Base-by-base conservation (phyloP, 2,113 vertebrate species). In the Ploceus nigricollis region DNA sequence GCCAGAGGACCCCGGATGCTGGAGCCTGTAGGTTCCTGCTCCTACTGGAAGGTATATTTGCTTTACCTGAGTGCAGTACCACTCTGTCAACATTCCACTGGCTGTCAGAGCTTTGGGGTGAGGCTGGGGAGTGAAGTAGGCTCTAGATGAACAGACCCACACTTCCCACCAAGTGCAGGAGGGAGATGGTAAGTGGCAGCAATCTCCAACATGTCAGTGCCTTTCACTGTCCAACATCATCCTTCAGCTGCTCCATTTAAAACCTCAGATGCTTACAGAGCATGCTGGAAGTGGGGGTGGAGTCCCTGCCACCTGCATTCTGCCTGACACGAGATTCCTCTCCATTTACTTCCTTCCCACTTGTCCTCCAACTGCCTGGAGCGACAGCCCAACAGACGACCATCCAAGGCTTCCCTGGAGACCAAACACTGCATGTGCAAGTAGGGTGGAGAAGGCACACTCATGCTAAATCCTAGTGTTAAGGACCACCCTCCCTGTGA, bases 1-100 rank as follows among this genome's bases (percentile, higher is more conserved):
- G 83, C 90, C 77, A 82, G 39, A 66, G 56, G 72, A 97, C 90
- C 96, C 97, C 93, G 93, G 97, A 97, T 95, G 60, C 75, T 31
- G 90, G 47, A 86, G 51, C 25, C 44, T 23, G 58, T 54, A 94
- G 90, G 96, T 97, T 97, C 97, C 97, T 97, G 96, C 81, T 97
- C 63, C 56, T 75, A 25, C n/a, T 2, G 19, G 65, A 94, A 94
- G 53, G 81, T 92, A 1, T 97, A 83, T 97, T 97, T 97, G 89
- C 80, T 96, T 94, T 97, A 81, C 45, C 78, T 79, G 71, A 91
- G 48, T 24, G 15, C 51, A 58, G 30, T 82, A 78, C 80, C 54
- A 58, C 58, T 96, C 76, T 96, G 97, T 96, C 96, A 97, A 97
- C 84, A 97, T 77, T 89, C 63, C 7, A 4, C 54, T 66, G 82